These are phyloP conservation scores for Lytechinus pictus DNA, from an alignment of 35 echinoderm and acorn worm species.

Conservation along the genomic window DNA sequence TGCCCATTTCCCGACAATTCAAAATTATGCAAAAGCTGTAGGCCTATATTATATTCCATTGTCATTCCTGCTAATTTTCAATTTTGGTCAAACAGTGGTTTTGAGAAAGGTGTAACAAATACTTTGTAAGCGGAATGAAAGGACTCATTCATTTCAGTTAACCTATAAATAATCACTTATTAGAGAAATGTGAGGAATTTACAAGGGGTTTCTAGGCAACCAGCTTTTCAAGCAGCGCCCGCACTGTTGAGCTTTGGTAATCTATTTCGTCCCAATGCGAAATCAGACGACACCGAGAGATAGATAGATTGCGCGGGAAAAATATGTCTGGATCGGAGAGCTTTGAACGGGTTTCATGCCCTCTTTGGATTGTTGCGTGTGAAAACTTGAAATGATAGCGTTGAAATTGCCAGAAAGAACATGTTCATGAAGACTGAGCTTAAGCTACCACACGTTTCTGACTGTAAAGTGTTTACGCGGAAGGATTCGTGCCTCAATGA, in stretches of 20 bases:
- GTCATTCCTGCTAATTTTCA: no score
- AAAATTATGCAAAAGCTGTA: no score
- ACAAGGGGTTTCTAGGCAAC: not conserved
- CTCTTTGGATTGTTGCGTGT: not conserved
- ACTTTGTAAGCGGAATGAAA: no score
- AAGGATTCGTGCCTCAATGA: not conserved
- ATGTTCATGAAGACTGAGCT: not conserved
- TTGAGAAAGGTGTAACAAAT: no score
- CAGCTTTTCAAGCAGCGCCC: not conserved
- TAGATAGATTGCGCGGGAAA: conserved; percentile 8
- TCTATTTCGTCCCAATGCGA: not conserved
- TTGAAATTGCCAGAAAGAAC: not conserved
- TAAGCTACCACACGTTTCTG: not conserved
- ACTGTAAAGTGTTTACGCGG: not conserved
- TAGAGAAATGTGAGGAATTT: not conserved
- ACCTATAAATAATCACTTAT: not conserved
- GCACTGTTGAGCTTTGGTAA: not conserved
- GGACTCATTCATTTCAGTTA: no score
- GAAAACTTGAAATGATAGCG: not conserved
- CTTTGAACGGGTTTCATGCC: not conserved
- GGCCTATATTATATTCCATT: no score
- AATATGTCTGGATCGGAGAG: not conserved
- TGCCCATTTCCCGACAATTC: no score
- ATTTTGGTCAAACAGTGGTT: no score
- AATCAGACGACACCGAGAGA: not conserved